phyloP scores from a whole-genome alignment of 2,113 vertebrate genomes.

The Sander vitreus region DNA sequence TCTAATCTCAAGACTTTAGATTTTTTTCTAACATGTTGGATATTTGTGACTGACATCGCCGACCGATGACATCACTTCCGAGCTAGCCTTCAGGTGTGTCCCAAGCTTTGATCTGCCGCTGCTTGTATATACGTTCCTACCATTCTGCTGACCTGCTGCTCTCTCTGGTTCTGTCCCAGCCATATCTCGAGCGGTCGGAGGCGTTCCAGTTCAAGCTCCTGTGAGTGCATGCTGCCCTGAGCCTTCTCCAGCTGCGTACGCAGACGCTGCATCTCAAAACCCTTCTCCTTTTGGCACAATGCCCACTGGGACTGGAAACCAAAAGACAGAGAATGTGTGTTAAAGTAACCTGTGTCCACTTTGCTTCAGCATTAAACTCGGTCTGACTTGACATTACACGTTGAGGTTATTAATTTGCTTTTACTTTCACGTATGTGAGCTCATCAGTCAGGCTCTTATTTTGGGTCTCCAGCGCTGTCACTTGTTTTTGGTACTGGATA shows the following conservation, averaged over 20 bases:
- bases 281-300: conserved; percentile 83
- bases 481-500: conserved; percentile 89
- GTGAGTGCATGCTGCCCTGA: conserved; percentile 85
- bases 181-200: conserved; percentile 86
- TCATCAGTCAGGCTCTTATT: conserved; percentile 90
- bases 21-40: background rate
- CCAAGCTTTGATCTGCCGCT: background rate
- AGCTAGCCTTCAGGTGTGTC: background rate
- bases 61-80: too few species aligned
- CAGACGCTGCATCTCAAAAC: conserved; percentile 86
- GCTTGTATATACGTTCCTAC: too few species aligned
- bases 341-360: background rate
- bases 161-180: conserved; percentile 82
- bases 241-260: conserved; percentile 86
- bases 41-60: too few species aligned
- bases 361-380: background rate
- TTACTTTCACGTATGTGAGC: conserved; percentile 88
- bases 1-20: background rate
- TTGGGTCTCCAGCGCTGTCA: conserved; percentile 89
- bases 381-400: background rate
- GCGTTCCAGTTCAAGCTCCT: conserved; percentile 89
- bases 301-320: conserved; percentile 82
- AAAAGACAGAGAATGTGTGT: background rate
- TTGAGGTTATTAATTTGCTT: background rate
- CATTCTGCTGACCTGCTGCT: conserved; percentile 57